Base-by-base conservation (phyloP, 2,797 vertebrate species). In the Chanos chanos region DNA sequence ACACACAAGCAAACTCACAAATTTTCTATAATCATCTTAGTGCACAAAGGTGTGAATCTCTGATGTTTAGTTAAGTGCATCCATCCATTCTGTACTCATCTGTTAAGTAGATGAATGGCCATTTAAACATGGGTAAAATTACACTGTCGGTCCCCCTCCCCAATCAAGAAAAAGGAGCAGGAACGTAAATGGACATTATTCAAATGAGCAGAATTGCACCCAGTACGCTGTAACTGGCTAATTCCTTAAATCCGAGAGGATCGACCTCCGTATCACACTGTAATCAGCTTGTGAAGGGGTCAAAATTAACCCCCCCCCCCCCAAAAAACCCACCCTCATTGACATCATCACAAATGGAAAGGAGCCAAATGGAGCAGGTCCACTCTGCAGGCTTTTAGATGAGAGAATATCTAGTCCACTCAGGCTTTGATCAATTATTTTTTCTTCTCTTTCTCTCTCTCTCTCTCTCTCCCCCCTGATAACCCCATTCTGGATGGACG, bases 341-440 rank as follows among this genome's bases (percentile, higher is more conserved):
- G 52, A 68, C 40, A 61, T 60, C 24, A 13, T n/a, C n/a, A 34
- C 64, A 57, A 28, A 75, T 62, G 57, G 50, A 57, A 50, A n/a
- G 50, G 43, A 69, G 63, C 8, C 31, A 56, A 61, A 66, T 53
- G 8, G 40, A 48, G 54, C 31, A 47, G 49, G 45, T 15, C 54
- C 15, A 21, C 49, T 53, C 67, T 52, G 40, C 33, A 24, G 13
- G 18, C 68, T 65, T 52, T 19, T 62, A 53, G 27, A 39, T 18
- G 10, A 59, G 7, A 51, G 24, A 49, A 25, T 71, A 74, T 73
- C 53, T 79, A 66, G 64, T 73, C 75, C 76, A 73, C 39, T 56
- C 71, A 33, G 49, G 64, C 55, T 81, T 61, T 39, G 61, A 84
- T 86, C 76, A 74, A 67, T 81, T 60, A 9, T 57, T 25, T 58